These are phyloP conservation scores for Neomonachus schauinslandi DNA, from an alignment of 2,113 vertebrate genomes.

Conservation along the genomic window DNA sequence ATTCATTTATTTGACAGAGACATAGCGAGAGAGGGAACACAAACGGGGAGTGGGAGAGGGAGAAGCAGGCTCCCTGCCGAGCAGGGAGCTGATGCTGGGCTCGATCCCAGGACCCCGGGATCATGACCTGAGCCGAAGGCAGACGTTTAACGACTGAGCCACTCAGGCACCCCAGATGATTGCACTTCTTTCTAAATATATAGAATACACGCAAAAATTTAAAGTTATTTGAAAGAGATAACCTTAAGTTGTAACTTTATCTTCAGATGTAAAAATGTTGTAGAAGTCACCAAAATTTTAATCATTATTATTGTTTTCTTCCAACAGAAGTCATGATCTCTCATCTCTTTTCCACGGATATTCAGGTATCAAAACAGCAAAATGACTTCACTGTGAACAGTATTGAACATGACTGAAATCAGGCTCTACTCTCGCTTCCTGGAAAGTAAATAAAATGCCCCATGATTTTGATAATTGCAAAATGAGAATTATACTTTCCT, in stretches of 20 bases:
- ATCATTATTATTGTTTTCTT: not conserved
- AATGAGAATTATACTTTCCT: not conserved
- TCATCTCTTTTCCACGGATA: not conserved
- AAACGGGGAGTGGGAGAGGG: no score
- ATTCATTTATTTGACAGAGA: no score
- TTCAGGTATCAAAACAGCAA: not conserved
- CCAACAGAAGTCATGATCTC: not conserved
- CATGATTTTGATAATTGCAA: not conserved
- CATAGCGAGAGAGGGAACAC: no score
- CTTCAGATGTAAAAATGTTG: not conserved
- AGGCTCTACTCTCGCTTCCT: not conserved
- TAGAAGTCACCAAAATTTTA: not conserved
- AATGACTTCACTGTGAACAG: not conserved
- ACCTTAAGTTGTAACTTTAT: not conserved
- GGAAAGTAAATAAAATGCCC: not conserved
- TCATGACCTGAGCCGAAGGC: no score
- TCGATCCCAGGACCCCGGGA: no score
- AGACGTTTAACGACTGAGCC: no score
- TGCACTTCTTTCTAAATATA: not conserved
- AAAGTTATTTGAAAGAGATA: not conserved
- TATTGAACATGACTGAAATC: not conserved
- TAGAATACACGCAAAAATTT: not conserved
- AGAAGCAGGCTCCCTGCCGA: no score
- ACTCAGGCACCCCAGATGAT: not conserved
- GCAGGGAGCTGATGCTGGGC: no score